Evolutionary conservation across 2,113 vertebrate genomes (phyloP), one percentile per base, ranked within the genome.

Genomic region (Salvelinus fontinalis): DNA sequence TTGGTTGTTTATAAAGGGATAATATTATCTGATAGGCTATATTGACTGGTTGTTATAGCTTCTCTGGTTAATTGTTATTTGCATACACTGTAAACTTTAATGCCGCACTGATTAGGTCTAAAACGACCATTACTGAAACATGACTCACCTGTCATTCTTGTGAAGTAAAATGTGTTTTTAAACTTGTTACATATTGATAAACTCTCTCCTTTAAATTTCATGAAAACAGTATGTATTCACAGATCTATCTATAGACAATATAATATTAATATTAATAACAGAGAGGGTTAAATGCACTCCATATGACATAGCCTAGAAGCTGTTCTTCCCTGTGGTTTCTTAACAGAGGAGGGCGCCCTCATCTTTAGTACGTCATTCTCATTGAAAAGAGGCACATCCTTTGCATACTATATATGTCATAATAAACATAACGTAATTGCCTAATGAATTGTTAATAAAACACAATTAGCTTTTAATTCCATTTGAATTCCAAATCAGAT

Each of bases 261-360:
- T 18, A 0, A 54, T 54, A 54, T 54, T 16, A 16, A 54, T 54
- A 18, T 18, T 16, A 54, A 54, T 16, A 54, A 62, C 59, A n/a
- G 7, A 2, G 24, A 18, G 20, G n/a, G 18, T 62, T 62, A 62
- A 62, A 22, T 62, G 18, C 59, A 4, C 18, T 22, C 12, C 12
- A 2, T 14, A 8, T 12, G 44, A 13, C 14, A n/a, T 13, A 70
- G 3, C 20, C 12, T 18, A 9, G 24, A 22, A n/a, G 18, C 44
- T 70, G 4, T 24, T 13, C 68, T 49, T 22, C 12, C 2, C 2
- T 14, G 68, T 16, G 44, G 68, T 49, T 5, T 5, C 16, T 70
- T 24, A 44, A 70, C 68, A 49, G 44, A 31, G 44, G 68, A 49
- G 68, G 68, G 68, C 68, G 68, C 68, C n/a, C 68, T 70, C 44